Evolutionary conservation across 1,140 invertebrate species (phyloP).

Genomic region (Drosophila oshimai): DNA sequence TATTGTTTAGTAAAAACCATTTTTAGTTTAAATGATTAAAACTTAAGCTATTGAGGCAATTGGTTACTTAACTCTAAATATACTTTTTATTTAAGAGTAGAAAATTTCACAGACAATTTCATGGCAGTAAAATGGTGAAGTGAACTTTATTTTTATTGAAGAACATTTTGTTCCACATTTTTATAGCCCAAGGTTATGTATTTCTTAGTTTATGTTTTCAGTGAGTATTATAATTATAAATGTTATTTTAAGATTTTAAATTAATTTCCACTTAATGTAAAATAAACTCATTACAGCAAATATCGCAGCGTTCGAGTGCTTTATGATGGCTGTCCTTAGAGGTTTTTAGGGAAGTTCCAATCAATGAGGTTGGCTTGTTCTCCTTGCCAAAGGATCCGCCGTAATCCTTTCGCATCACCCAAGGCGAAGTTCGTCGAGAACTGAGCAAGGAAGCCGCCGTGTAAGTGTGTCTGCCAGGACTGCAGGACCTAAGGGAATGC

Average conservation of each 20-base stretch:
- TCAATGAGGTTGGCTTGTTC: background rate
- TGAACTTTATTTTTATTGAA: no score
- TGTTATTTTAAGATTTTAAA: background rate
- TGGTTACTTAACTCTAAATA: background rate
- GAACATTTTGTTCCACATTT: no score
- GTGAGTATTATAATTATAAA: no score
- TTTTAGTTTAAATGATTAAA: no score
- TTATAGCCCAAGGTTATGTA: no score
- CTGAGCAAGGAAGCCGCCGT: constrained; percentile 18
- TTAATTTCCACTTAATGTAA: background rate
- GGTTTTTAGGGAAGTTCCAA: background rate
- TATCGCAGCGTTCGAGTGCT: constrained; percentile 40
- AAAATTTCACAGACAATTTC: no score
- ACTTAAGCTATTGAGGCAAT: background rate
- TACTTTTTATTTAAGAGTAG: no score
- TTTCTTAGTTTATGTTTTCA: no score
- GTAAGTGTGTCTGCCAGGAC: constrained; percentile 26
- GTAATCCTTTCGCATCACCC: constrained; percentile 49
- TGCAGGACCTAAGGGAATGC: constrained; percentile 39
- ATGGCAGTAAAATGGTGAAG: no score
- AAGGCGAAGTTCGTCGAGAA: constrained; percentile 52
- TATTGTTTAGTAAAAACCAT: no score
- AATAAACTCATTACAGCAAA: constrained; percentile 46
- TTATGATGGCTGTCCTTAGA: background rate
- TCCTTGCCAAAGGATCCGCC: constrained; percentile 9